Evolutionary conservation across 2,797 vertebrate species (phyloP).

Genomic region (Synaphobranchus kaupii): DNA sequence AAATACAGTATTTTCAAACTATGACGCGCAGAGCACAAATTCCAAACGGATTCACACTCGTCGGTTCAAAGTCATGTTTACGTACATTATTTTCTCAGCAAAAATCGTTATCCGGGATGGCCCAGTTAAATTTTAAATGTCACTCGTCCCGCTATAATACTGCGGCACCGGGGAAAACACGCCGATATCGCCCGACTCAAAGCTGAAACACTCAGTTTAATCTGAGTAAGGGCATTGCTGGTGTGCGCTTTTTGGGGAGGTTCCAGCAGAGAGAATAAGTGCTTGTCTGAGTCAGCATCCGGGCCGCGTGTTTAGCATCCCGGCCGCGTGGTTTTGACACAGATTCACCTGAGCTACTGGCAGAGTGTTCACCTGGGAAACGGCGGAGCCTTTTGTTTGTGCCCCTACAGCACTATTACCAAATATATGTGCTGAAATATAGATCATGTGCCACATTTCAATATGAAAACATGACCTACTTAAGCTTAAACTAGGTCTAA

Average conservation of each 20-base stretch:
- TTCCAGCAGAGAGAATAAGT: slow-evolving; percentile 32
- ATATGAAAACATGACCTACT: neutral
- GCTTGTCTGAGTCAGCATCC: slow-evolving; percentile 43
- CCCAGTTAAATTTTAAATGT: neutral
- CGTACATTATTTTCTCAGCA: neutral
- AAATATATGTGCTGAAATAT: neutral
- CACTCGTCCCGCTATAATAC: neutral
- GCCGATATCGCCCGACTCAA: too few species aligned
- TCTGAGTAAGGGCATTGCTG: too few species aligned
- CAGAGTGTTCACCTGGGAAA: slow-evolving; percentile 20
- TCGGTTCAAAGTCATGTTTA: neutral
- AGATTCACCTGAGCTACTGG: slow-evolving; percentile 45
- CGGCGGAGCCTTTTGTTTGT: slow-evolving; percentile 7
- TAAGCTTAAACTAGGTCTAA: neutral
- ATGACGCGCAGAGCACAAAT: neutral
- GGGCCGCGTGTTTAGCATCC: slow-evolving; percentile 31
- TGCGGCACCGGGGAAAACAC: neutral
- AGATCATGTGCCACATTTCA: neutral
- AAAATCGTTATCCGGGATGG: neutral
- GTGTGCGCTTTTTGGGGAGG: neutral
- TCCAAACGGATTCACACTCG: neutral
- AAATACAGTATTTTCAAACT: neutral
- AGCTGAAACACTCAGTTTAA: too few species aligned
- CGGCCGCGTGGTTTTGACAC: slow-evolving; percentile 38
- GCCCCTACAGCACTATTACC: neutral